Conservation (phyloP, 1,140 invertebrate species). For the Aphidius gifuensis region DNA sequence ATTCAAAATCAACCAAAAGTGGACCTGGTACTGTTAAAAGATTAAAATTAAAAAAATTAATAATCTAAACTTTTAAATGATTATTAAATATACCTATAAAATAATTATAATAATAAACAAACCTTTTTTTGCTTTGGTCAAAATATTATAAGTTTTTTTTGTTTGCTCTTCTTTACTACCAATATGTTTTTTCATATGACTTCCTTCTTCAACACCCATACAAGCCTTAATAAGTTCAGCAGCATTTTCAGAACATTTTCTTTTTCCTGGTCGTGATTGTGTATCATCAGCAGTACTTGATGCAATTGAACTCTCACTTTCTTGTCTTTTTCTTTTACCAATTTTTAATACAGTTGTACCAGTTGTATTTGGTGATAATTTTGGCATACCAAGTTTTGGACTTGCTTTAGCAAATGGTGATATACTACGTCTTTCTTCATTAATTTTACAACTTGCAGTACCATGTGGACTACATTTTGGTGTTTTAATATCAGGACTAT, state of each 20-base stretch:
- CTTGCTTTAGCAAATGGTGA: constrained; percentile 53
- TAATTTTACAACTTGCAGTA: constrained; percentile 9
- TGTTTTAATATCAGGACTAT: constrained; percentile 65
- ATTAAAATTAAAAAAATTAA: constrained; percentile 9
- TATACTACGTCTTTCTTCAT: constrained; percentile 49
- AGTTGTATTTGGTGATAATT: constrained; percentile 33
- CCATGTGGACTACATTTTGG: constrained; percentile 61
- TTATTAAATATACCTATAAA: too few species aligned
- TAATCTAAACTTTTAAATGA: neutral
- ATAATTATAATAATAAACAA: constrained; percentile 4
- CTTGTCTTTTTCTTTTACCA: constrained; percentile 73
- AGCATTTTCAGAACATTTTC: constrained; percentile 68
- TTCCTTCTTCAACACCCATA: constrained; percentile 62
- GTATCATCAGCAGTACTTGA: constrained; percentile 61
- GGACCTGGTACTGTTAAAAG: constrained; percentile 40
- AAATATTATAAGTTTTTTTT: constrained; percentile 52
- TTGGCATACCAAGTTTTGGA: constrained; percentile 41
- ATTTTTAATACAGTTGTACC: constrained; percentile 54
- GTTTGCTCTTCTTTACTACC: constrained; percentile 50
- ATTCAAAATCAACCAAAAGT: constrained; percentile 58
- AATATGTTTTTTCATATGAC: constrained; percentile 50
- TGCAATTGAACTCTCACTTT: constrained; percentile 62
- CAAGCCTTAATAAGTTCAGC: constrained; percentile 67
- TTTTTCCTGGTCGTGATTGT: constrained; percentile 57
- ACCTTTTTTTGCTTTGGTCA: constrained; percentile 54